Evolutionary conservation across 2,888 invertebrate genomes (phyloP).

Genomic region (Aphrophora alni): DNA sequence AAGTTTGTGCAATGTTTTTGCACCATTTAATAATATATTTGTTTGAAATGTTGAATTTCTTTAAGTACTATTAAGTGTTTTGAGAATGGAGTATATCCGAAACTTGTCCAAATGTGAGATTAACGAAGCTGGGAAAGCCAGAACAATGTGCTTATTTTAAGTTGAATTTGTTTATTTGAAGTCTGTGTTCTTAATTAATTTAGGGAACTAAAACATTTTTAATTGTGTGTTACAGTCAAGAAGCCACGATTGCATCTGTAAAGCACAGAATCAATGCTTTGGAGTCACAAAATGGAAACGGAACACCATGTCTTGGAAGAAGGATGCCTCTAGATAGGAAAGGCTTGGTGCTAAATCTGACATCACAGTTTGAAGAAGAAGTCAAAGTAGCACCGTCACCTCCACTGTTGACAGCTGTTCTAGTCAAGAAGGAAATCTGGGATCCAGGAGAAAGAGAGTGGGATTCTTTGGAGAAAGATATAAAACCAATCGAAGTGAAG

Average conservation of each 20-base stretch:
- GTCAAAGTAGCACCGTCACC: conserved; percentile 18
- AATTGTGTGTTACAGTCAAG: conserved; percentile 57
- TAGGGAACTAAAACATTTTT: too few species aligned
- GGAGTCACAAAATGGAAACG: conserved; percentile 58
- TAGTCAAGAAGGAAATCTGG: conserved; percentile 67
- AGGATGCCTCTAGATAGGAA: conserved; percentile 52
- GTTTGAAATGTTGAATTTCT: too few species aligned
- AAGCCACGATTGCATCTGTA: conserved; percentile 53
- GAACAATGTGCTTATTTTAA: too few species aligned
- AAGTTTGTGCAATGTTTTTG: too few species aligned
- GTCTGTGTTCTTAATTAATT: too few species aligned
- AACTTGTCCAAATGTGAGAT: too few species aligned
- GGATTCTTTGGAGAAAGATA: neutral
- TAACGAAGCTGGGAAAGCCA: too few species aligned
- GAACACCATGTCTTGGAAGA: conserved; percentile 27
- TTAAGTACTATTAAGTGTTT: too few species aligned
- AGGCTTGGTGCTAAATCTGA: conserved; percentile 63
- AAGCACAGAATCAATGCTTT: conserved; percentile 76
- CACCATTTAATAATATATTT: too few species aligned
- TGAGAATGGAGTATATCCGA: too few species aligned
- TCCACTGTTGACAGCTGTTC: conserved; percentile 50
- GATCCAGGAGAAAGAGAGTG: conserved; percentile 57
- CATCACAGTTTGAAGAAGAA: conserved; percentile 62
- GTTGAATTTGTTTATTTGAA: too few species aligned
- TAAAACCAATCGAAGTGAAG: conserved; percentile 47